Conservation (phyloP, 2,113 vertebrate genomes). For the Hippocampus zosterae region DNA sequence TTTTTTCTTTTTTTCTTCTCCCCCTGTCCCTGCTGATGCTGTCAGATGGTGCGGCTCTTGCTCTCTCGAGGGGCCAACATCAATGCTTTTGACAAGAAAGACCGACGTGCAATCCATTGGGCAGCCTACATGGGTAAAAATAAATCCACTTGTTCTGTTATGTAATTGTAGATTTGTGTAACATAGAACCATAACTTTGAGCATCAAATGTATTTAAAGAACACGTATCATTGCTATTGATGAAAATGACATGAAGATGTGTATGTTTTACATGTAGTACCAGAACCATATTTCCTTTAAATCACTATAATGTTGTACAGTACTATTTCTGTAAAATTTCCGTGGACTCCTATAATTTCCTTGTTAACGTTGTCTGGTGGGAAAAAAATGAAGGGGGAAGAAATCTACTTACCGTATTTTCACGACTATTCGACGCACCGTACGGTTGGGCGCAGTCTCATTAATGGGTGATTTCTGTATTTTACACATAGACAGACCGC, state of each 20-base stretch:
- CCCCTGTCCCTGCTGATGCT: constrained; percentile 18
- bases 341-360: too few species aligned
- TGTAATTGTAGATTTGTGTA: neutral
- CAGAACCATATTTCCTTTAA: neutral
- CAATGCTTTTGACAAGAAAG: constrained; percentile 99
- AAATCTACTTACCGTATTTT: neutral
- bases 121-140: constrained; percentile 95
- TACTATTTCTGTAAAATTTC: too few species aligned
- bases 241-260: neutral
- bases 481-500: too few species aligned
- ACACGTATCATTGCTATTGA: neutral
- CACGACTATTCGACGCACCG: too few species aligned
- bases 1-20: neutral
- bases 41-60: constrained; percentile 93
- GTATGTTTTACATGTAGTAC: neutral
- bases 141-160: constrained; percentile 1
- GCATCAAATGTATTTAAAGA: neutral
- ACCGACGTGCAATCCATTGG: constrained; percentile 97
- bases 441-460: too few species aligned
- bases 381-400: too few species aligned
- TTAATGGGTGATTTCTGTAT: too few species aligned
- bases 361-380: too few species aligned
- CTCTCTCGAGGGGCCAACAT: constrained; percentile 97
- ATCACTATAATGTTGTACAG: neutral
- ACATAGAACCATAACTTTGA: neutral